Evolutionary conservation across 1,140 invertebrate species (phyloP).

Genomic region (Tenebrio molitor): DNA sequence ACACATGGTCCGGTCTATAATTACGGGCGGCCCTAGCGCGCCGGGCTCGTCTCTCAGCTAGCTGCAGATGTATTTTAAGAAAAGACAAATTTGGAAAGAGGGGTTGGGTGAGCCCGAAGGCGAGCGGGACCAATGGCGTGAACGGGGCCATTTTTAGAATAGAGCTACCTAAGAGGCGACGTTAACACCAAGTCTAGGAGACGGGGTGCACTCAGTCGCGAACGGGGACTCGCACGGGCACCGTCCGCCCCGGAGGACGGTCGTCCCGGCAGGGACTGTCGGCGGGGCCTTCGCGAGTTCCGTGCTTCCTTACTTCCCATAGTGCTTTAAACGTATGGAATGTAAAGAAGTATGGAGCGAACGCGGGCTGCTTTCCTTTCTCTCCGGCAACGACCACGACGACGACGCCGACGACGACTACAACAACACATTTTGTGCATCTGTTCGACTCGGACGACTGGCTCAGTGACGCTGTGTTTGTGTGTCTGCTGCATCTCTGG

Average conservation of each 20-base stretch:
- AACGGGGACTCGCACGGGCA: conserved; percentile 59
- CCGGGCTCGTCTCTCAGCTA: conserved; percentile 54
- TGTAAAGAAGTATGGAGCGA: conserved; percentile 98
- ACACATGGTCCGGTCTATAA: conserved; percentile 60
- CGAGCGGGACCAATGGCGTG: conserved; percentile 62
- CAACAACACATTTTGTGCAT: conserved; percentile 37
- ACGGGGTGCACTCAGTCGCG: conserved; percentile 68
- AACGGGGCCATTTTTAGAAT: conserved; percentile 73
- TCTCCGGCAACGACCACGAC: too few species aligned
- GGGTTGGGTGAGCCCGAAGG: conserved; percentile 58
- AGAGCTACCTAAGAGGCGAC: conserved; percentile 62
- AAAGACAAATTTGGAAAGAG: conserved; percentile 84
- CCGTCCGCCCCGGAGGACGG: conserved; percentile 39
- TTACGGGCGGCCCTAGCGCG: conserved; percentile 50
- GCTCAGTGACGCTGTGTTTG: conserved; percentile 36
- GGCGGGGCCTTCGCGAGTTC: conserved; percentile 76
- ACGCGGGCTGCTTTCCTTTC: conserved; percentile 62
- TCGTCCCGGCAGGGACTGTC: background rate
- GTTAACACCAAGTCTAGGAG: conserved; percentile 42
- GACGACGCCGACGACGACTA: too few species aligned
- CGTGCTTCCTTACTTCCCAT: conserved; percentile 98
- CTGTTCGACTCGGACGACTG: conserved; percentile 10
- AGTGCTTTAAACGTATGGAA: conserved; percentile 91
- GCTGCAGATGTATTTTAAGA: conserved; percentile 81
- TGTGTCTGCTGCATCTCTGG: too few species aligned